Conservation (phyloP, 2,888 invertebrate species). For the Eupelmus urozonus region DNA sequence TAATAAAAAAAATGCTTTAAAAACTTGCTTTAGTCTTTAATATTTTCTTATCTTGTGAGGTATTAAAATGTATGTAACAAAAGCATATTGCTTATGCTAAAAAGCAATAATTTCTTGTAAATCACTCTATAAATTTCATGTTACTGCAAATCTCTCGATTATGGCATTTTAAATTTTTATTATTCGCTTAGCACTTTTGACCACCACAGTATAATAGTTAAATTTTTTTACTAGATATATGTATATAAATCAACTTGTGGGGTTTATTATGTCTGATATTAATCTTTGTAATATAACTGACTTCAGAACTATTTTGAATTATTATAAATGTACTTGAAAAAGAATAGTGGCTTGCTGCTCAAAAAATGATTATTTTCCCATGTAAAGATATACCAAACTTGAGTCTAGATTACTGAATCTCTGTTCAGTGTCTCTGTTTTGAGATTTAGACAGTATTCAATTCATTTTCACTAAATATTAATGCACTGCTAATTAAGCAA, state of each 20-base stretch:
- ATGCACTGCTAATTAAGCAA: slow-evolving; percentile 22
- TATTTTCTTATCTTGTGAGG: slow-evolving; percentile 30
- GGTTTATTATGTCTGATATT: slow-evolving; percentile 13
- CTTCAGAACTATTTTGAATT: slow-evolving; percentile 8
- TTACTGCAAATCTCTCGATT: slow-evolving; percentile 49
- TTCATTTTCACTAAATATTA: slow-evolving; percentile 15
- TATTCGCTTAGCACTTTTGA: not conserved
- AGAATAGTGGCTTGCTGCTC: slow-evolving; percentile 6
- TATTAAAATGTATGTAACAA: slow-evolving; percentile 24
- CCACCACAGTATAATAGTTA: too few relatives aligned
- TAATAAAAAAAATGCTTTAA: slow-evolving; percentile 25
- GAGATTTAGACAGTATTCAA: slow-evolving; percentile 11
- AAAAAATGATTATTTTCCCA: slow-evolving; percentile 20
- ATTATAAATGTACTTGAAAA: slow-evolving; percentile 16
- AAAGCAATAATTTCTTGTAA: slow-evolving; percentile 17
- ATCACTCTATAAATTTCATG: slow-evolving; percentile 19
- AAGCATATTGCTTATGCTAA: not conserved
- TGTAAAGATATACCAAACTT: slow-evolving; percentile 37
- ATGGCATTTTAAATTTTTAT: too few relatives aligned
- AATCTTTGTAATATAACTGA: slow-evolving; percentile 25
- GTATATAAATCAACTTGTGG: not conserved
- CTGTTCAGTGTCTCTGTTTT: slow-evolving; percentile 18
- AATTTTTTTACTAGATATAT: not conserved
- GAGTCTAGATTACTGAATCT: slow-evolving; percentile 13
- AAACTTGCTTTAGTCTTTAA: slow-evolving; percentile 28